Conservation (phyloP, 2,113 vertebrate genomes). For the Macheiramphus alcinus region DNA sequence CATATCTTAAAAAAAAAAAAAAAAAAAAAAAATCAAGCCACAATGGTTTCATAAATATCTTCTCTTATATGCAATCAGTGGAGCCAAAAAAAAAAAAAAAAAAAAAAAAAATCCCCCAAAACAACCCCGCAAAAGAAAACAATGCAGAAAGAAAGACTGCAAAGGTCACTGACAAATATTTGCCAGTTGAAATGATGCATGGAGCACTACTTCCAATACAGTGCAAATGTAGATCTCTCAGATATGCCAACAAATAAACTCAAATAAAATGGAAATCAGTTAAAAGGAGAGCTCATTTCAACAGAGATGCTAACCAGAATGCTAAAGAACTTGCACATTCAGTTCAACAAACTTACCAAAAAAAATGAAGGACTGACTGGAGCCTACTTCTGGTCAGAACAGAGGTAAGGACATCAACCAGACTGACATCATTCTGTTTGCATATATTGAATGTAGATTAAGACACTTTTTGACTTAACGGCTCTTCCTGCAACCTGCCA, state of each 20-base stretch:
- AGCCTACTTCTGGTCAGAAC: background rate
- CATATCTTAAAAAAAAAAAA: background rate
- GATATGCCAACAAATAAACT: background rate
- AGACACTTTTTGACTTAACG: background rate
- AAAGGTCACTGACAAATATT: slow-evolving; percentile 5
- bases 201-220: background rate
- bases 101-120: background rate
- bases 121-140: background rate
- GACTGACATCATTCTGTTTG: background rate
- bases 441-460: background rate
- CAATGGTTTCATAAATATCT: background rate
- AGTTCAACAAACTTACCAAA: background rate
- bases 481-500: background rate
- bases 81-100: background rate
- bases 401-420: background rate
- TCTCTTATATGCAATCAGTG: background rate
- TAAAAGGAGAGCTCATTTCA: background rate
- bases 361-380: background rate
- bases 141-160: background rate
- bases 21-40: background rate
- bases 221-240: background rate
- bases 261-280: background rate
- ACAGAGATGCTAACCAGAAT: background rate
- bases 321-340: background rate
- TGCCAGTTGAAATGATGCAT: background rate